Evolutionary conservation across 2,888 invertebrate species (phyloP).

Genomic region (Cerastis rubricosa): DNA sequence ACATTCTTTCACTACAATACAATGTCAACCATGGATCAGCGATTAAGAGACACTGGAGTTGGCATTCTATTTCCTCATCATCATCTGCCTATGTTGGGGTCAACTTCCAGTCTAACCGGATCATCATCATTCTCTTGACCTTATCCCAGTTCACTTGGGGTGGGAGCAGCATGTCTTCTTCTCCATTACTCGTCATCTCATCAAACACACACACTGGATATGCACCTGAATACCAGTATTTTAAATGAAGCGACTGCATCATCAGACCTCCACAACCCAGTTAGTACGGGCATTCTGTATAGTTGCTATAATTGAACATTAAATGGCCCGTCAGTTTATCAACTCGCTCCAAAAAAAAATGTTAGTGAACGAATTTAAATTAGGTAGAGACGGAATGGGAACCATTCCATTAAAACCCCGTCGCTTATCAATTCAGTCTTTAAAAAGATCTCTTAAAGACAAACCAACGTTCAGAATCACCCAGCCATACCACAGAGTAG

Average conservation of each 20-base stretch:
- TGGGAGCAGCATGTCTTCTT: too few species aligned
- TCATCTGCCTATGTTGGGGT: neutral
- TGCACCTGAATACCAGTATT: neutral
- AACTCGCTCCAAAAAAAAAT: neutral
- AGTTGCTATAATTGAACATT: neutral
- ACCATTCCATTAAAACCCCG: conserved; percentile 22
- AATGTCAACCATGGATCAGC: neutral
- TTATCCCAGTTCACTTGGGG: too few species aligned
- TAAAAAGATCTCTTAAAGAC: conserved; percentile 45
- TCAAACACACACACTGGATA: too few species aligned
- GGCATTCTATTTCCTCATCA: neutral
- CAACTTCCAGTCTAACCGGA: neutral
- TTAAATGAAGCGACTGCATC: neutral
- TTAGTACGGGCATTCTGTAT: neutral
- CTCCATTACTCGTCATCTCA: too few species aligned
- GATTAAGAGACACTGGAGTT: neutral
- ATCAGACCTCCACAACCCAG: neutral
- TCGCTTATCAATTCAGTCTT: conserved; percentile 49
- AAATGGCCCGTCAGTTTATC: neutral
- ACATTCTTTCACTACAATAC: neutral
- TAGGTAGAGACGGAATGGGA: conserved; percentile 7
- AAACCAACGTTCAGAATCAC: conserved; percentile 49
- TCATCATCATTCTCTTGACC: too few species aligned
- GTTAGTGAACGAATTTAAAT: conserved; percentile 11
- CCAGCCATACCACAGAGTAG: conserved; percentile 25